These are phyloP conservation scores for Brachyistius frenatus DNA, from an alignment of 2,113 vertebrate genomes.

Conservation along the genomic window DNA sequence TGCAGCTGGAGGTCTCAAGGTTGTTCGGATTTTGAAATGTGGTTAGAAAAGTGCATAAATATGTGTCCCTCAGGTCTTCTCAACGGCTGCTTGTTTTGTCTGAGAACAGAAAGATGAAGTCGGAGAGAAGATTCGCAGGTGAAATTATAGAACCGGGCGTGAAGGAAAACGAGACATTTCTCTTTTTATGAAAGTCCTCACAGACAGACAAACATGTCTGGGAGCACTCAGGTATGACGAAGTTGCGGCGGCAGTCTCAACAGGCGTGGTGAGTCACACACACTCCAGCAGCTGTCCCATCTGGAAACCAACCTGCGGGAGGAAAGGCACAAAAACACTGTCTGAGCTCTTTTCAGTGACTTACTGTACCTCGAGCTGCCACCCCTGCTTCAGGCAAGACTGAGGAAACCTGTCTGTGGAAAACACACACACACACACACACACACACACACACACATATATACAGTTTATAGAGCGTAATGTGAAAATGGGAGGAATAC, in stretches of 20 bases:
- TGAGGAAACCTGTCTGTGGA: constrained; percentile 20
- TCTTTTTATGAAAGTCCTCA: constrained; percentile 27
- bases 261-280: constrained; percentile 76
- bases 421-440: constrained; percentile 19
- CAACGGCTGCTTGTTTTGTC: constrained; percentile 50
- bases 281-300: constrained; percentile 64
- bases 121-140: constrained; percentile 34
- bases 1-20: constrained; percentile 1
- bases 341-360: constrained; percentile 12
- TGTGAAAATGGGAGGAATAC: too few relatives aligned
- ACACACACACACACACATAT: too few relatives aligned
- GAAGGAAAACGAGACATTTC: constrained; percentile 42
- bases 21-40: constrained; percentile 12
- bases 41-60: constrained; percentile 5
- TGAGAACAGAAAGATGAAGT: constrained; percentile 36
- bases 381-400: constrained; percentile 54
- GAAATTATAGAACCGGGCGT: constrained; percentile 26
- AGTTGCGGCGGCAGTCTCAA: constrained; percentile 51
- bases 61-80: constrained; percentile 20
- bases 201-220: constrained; percentile 76
- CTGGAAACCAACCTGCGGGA: constrained; percentile 74
- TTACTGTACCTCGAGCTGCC: constrained; percentile 8
- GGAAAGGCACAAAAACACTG: constrained; percentile 50
- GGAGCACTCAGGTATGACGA: constrained; percentile 76
- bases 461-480: too few relatives aligned